Conservation (phyloP, 2,113 vertebrate species). For the Microtus oregoni region DNA sequence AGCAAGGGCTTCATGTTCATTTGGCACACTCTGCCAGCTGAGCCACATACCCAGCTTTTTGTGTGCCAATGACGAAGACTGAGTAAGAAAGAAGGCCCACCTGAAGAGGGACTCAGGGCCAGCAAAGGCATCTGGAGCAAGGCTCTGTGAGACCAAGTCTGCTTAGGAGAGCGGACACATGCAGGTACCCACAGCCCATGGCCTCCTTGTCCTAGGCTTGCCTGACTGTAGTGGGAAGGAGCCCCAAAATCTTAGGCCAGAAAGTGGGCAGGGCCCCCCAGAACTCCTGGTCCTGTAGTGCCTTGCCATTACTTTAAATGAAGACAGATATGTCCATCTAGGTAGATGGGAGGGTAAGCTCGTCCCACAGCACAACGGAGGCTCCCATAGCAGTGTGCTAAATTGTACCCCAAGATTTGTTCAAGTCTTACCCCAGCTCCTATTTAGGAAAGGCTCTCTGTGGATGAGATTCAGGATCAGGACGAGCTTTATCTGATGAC, state of each 20-base stretch:
- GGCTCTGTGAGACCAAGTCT: too few species aligned
- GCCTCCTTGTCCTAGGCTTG: neutral
- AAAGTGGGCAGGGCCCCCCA: neutral
- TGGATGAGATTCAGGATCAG: neutral
- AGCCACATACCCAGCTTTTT: neutral
- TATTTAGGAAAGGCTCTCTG: neutral
- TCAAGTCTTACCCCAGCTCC: neutral
- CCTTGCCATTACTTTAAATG: fast-evolving
- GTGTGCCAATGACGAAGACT: neutral
- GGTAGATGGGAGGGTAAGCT: neutral
- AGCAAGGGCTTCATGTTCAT: neutral
- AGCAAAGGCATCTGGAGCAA: fast-evolving
- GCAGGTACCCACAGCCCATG: neutral
- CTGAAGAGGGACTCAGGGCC: neutral
- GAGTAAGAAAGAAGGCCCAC: too few species aligned
- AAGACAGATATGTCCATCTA: fast-evolving
- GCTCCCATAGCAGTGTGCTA: neutral
- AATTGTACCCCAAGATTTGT: neutral
- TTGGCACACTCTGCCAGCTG: neutral
- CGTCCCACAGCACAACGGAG: fast-evolving
- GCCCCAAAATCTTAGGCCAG: neutral
- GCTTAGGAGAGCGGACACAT: neutral
- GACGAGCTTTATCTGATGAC: neutral
- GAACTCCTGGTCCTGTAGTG: neutral
- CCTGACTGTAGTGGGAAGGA: too few species aligned